phyloP scores from a whole-genome alignment of 2,888 invertebrate genomes.

The Agonopterix arenella region DNA sequence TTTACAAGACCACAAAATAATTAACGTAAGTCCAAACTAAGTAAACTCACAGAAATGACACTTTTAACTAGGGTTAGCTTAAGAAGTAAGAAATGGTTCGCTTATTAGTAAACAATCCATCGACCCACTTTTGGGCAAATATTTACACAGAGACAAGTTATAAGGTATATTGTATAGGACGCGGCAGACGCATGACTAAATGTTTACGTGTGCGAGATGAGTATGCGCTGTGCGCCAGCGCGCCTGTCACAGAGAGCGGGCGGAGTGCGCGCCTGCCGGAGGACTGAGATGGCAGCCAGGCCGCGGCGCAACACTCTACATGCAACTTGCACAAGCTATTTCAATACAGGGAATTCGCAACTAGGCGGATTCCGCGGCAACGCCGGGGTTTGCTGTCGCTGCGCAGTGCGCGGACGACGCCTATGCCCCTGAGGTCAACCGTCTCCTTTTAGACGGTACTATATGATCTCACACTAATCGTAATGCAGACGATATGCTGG shows the following conservation, averaged over 20 bases:
- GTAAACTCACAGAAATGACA: conserved; percentile 8
- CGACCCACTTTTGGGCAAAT: conserved; percentile 38
- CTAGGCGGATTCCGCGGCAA: conserved; percentile 46
- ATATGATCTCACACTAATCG: conserved; percentile 5
- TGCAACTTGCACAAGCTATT: conserved; percentile 60
- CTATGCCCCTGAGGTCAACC: conserved; percentile 34
- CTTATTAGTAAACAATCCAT: conserved; percentile 27
- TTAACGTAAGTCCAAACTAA: conserved; percentile 4
- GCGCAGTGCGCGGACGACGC: conserved; percentile 10
- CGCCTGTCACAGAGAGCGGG: conserved; percentile 37
- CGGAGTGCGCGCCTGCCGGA: conserved; percentile 43
- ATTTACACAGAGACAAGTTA: conserved; percentile 41
- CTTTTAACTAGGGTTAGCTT: neutral
- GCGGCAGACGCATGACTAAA: conserved; percentile 26
- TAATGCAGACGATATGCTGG: neutral
- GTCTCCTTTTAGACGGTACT: conserved; percentile 14
- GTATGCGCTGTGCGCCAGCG: conserved; percentile 20
- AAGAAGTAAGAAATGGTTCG: conserved; percentile 12
- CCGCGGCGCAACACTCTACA: conserved; percentile 30
- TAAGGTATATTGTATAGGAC: conserved; percentile 23
- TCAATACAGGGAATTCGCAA: conserved; percentile 68
- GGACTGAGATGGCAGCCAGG: conserved; percentile 41
- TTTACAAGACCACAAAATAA: no score
- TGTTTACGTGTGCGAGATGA: conserved; percentile 45
- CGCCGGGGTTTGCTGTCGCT: conserved; percentile 30